A percentile compares a stretch with the other conserved stretches of the same genome.
Conservation (phyloP, 2,797 vertebrate species). For the Hirundo rustica region DNA sequence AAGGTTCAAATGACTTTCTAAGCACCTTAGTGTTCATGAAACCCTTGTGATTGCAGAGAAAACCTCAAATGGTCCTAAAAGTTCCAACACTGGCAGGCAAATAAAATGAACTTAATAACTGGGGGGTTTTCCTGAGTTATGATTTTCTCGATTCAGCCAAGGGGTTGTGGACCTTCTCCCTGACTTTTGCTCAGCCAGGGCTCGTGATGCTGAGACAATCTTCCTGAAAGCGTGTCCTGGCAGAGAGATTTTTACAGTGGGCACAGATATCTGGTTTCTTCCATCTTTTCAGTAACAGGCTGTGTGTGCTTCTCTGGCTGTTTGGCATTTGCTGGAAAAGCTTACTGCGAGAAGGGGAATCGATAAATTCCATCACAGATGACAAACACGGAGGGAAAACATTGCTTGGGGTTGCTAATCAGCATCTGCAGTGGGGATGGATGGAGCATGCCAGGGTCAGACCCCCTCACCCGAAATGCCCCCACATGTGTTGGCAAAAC, state of each 20-base stretch:
- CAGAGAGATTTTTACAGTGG: slow-evolving; percentile 22
- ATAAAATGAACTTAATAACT: background rate
- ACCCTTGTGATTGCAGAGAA: background rate
- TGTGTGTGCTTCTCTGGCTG: background rate
- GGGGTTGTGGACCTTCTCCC: background rate
- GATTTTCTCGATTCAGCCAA: background rate
- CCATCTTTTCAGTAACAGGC: slow-evolving; percentile 42
- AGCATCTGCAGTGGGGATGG: slow-evolving; percentile 22
- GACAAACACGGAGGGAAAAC: background rate
- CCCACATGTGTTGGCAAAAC: background rate
- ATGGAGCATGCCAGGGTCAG: background rate
- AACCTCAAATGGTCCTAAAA: background rate
- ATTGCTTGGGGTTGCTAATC: slow-evolving; percentile 44
- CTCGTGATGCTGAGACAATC: background rate
- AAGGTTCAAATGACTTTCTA: background rate
- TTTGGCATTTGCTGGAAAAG: slow-evolving; percentile 23
- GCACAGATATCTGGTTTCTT: slow-evolving; percentile 19
- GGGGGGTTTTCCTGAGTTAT: background rate
- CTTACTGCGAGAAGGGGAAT: slow-evolving; percentile 1
- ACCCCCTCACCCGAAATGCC: background rate
- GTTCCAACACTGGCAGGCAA: background rate
- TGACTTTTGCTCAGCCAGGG: background rate
- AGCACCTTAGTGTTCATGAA: background rate
- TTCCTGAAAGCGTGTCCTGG: slow-evolving; percentile 46
- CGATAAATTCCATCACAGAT: slow-evolving; percentile 63